Evolutionary conservation across 1,140 invertebrate genomes (phyloP).

Genomic region (Hylaeus volcanicus): DNA sequence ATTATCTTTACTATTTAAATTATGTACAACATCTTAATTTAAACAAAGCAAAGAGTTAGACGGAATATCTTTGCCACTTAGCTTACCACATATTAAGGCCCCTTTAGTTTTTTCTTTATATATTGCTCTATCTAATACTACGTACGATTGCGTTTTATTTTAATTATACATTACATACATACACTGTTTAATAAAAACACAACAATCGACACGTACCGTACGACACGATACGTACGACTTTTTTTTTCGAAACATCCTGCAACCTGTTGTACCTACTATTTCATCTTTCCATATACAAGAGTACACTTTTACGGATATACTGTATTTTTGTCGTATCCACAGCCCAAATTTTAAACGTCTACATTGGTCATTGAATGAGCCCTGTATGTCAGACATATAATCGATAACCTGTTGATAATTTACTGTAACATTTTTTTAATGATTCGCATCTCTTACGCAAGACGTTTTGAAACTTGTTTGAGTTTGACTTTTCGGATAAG

Average conservation of each 20-base stretch:
- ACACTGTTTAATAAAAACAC: constrained; percentile 58
- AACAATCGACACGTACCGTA: constrained; percentile 50
- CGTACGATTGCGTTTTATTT: constrained; percentile 56
- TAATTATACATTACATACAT: constrained; percentile 61
- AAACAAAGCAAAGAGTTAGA: constrained; percentile 58
- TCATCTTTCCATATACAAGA: constrained; percentile 25
- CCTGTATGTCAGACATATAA: constrained; percentile 22
- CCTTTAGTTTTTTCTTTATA: constrained; percentile 50
- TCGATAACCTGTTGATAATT: constrained; percentile 14
- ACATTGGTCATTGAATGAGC: constrained; percentile 56
- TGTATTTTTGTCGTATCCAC: constrained; percentile 54
- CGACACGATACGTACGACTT: constrained; percentile 52
- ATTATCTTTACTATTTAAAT: constrained; percentile 53
- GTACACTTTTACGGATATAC: constrained; percentile 43
- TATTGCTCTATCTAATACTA: constrained; percentile 63
- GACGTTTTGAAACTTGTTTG: neutral
- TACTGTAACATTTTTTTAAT: neutral
- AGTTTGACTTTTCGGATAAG: neutral
- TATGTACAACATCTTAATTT: constrained; percentile 58
- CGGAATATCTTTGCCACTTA: constrained; percentile 49
- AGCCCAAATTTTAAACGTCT: constrained; percentile 57
- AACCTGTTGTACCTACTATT: constrained; percentile 46
- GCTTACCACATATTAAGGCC: constrained; percentile 63
- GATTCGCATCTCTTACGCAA: neutral
- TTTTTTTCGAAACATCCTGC: constrained; percentile 30